These are phyloP conservation scores for Trichoplusia ni DNA, from an alignment of 1,140 invertebrate genomes.

Conservation along the genomic window DNA sequence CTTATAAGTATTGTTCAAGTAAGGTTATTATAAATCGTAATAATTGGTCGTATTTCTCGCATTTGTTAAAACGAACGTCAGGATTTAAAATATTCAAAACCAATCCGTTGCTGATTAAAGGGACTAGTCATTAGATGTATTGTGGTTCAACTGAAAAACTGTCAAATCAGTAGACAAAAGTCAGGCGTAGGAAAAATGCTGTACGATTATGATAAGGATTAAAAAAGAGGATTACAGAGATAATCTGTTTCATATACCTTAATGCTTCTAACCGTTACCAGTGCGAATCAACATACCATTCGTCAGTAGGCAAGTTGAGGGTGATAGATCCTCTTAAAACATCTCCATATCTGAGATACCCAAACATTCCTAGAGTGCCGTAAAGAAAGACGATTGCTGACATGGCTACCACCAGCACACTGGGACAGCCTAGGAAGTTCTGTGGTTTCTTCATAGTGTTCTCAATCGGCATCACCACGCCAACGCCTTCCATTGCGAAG, in stretches of 20 bases:
- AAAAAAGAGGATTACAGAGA: background rate
- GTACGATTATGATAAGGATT: background rate
- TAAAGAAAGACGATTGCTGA: conserved; percentile 88
- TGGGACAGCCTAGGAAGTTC: conserved; percentile 90
- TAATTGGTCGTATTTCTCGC: no score
- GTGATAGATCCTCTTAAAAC: conserved; percentile 86
- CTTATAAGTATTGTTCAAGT: no score
- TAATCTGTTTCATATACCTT: no score
- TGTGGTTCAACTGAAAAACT: no score
- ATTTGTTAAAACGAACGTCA: no score
- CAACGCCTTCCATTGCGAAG: conserved; percentile 91
- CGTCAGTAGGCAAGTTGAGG: conserved; percentile 85
- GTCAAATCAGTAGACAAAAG: no score
- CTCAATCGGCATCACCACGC: conserved; percentile 94
- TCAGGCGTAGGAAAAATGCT: no score
- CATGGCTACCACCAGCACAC: conserved; percentile 93
- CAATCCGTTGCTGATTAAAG: no score
- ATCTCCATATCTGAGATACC: conserved; percentile 90
- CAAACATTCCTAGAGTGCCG: conserved; percentile 90
- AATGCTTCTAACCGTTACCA: no score
- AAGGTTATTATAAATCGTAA: no score
- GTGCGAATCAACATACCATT: conserved; percentile 78
- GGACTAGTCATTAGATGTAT: no score
- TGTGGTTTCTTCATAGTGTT: conserved; percentile 92
- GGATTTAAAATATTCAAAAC: no score